Conservation (phyloP, 2,797 vertebrate species). For the Antennarius maculatus region DNA sequence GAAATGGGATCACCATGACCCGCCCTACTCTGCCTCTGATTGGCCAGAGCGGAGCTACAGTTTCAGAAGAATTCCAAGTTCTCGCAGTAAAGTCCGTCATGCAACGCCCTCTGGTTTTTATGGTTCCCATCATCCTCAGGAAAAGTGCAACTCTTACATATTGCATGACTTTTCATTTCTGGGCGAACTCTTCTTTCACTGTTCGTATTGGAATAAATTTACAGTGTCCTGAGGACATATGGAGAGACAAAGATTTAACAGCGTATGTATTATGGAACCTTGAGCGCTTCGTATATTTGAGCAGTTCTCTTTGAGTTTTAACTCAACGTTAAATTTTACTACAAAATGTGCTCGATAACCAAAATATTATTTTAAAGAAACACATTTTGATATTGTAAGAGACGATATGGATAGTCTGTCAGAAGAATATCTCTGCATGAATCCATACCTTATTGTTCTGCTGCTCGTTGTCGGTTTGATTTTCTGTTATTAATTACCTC, state of each 20-base stretch:
- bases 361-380: conserved; percentile 20
- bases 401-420: conserved; percentile 10
- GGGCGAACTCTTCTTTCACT: too few relatives aligned
- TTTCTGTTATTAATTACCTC: conserved; percentile 74
- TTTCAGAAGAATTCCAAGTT: too few relatives aligned
- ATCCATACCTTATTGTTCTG: conserved; percentile 63
- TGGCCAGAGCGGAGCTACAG: too few relatives aligned
- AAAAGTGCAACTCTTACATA: too few relatives aligned
- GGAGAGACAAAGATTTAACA: conserved; percentile 9
- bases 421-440: conserved; percentile 62
- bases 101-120: too few relatives aligned
- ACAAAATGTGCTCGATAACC: neutral
- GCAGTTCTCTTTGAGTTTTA: neutral
- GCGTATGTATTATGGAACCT: neutral
- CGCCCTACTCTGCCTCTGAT: too few relatives aligned
- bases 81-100: too few relatives aligned
- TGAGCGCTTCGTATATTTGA: neutral
- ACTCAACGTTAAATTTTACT: too few relatives aligned
- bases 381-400: neutral
- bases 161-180: too few relatives aligned
- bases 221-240: neutral
- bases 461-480: conserved; percentile 51
- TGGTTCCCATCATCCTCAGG: too few relatives aligned
- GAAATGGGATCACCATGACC: too few relatives aligned
- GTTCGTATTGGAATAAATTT: conserved; percentile 1